Evolutionary conservation across 2,888 invertebrate genomes (phyloP), one percentile per base, ranked within the genome.

Genomic region (Ptilodon capucinus): DNA sequence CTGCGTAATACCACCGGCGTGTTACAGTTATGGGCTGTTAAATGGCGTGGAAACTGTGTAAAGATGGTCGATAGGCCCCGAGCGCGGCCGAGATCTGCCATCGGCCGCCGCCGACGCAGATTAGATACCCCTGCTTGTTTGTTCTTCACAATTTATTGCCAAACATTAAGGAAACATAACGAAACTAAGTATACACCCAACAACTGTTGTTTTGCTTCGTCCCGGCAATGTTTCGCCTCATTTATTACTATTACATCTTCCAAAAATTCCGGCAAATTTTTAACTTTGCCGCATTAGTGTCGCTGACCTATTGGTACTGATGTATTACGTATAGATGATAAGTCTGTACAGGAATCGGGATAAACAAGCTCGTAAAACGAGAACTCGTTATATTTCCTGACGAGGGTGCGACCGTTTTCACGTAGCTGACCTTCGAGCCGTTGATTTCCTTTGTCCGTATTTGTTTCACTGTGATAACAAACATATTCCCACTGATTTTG

Each of bases 1-100:
- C 58, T 68, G 61, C 68, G 68, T 79, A 77, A 79, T 77, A 70
- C 68, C 44, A 68, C 73, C 73, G 64, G 66, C 73, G 71, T 65
- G 71, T 73, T 61, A 74, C 71, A 74, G 74, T 79, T 78, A 82
- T 79, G 72, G 75, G 61, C 60, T 68, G 70, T 78, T 81, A 76
- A 88, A 88, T 84, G 84, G 81, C 49, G 69, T 77, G 81, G 87
- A 88, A 88, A 81, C 71, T 71, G 68, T 77, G 74, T 76, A 79
- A 79, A 83, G 76, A 84, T 80, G 66, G 71, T 75, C 76, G 81
- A 81, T 82, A 75, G 74, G 70, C 74, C 60, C 64, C 65, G 68
- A 66, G 68, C 74, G 68, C 54, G 72, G 65, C 65, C 57, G 57
- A 67, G 65, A 72, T 68, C 60, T 19, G 38, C 19, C 38, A 19